These are phyloP conservation scores for Corythucha ciliata DNA, from an alignment of 2,888 invertebrate species.

Conservation along the genomic window DNA sequence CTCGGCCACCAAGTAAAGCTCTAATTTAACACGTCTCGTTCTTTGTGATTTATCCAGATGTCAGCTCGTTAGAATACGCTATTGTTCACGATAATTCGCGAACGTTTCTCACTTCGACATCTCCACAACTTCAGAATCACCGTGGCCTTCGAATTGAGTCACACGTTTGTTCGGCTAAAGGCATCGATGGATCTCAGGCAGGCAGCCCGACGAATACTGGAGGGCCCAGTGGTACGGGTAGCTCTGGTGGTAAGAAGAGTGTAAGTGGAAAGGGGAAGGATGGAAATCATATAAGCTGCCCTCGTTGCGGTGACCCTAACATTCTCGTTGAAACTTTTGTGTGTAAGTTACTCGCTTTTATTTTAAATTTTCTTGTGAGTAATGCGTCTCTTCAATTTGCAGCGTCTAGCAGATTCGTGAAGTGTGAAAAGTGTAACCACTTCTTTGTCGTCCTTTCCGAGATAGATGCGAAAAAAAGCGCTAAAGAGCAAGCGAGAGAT, in stretches of 20 bases:
- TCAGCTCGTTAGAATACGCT: too few relatives aligned
- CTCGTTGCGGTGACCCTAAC: conserved; percentile 95
- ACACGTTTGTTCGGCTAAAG: too few relatives aligned
- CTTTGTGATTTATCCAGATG: too few relatives aligned
- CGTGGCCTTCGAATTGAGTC: too few relatives aligned
- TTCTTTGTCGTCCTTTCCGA: conserved; percentile 94
- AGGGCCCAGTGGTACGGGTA: conserved; percentile 6
- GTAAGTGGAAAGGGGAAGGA: conserved; percentile 50
- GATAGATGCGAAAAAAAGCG: conserved; percentile 76
- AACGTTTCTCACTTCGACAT: too few relatives aligned
- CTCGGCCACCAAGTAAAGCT: too few relatives aligned
- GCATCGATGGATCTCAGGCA: too few relatives aligned
- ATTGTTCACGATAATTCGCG: too few relatives aligned
- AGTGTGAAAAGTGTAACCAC: conserved; percentile 96
- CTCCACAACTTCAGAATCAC: too few relatives aligned
- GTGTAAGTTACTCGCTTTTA: conserved; percentile 48
- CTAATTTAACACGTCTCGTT: too few relatives aligned
- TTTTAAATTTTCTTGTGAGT: background rate
- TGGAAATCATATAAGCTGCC: conserved; percentile 75
- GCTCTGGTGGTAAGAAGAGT: conserved; percentile 16
- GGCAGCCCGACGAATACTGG: too few relatives aligned
- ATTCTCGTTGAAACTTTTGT: conserved; percentile 95
- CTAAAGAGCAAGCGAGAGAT: conserved; percentile 61
- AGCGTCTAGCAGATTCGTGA: conserved; percentile 88
- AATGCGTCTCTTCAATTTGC: conserved; percentile 29